Evolutionary conservation across 2,113 vertebrate species (phyloP), one percentile per base, ranked within the genome.

Genomic region (Microtus richardsoni): DNA sequence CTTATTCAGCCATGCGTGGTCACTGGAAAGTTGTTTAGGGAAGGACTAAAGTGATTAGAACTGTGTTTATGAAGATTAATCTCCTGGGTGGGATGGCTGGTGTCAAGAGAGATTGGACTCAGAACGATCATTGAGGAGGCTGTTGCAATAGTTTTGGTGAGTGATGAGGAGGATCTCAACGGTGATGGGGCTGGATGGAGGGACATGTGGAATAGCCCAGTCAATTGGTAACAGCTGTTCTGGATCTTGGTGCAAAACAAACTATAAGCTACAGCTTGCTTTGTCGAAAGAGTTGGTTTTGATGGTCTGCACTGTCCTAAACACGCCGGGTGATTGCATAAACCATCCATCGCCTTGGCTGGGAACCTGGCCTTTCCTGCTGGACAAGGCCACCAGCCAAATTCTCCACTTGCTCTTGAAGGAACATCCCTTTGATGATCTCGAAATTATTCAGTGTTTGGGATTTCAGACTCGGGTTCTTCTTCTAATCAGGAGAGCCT

Each of bases 131-230:
- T 0, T 78, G 92, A 95, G 66, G 73, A 96, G 41, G 82, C 86
- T 97, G 94, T 98, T 93, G 97, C 97, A 97, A 97, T 97, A 80
- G 80, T 93, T 96, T 87, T 49, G 78, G 92, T 96, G 95, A 94
- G 92, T 86, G 85, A 96, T 83, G 94, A 91, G 91, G 80, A 92
- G 68, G 93, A 78, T 62, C 91, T 73, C 12, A 94, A 47, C 10
- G 74, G 90, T 91, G 84, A 70, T 62, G 82, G 93, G 92, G 93
- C 89, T 82, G 86, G 73, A 96, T 91, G 88, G 85, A 92, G 77
- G 93, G 91, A 95, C 75, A 88, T 96, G 96, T 92, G 96, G 85
- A 86, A 96, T 97, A 91, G 88, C 82, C 92, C 78, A 95, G 91
- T 7, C 95, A 97, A 97, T 96, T 95, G 88, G 80, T 87, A 91